These are phyloP conservation scores for Ectemnius continuus DNA, from an alignment of 2,888 invertebrate species.

Conservation along the genomic window DNA sequence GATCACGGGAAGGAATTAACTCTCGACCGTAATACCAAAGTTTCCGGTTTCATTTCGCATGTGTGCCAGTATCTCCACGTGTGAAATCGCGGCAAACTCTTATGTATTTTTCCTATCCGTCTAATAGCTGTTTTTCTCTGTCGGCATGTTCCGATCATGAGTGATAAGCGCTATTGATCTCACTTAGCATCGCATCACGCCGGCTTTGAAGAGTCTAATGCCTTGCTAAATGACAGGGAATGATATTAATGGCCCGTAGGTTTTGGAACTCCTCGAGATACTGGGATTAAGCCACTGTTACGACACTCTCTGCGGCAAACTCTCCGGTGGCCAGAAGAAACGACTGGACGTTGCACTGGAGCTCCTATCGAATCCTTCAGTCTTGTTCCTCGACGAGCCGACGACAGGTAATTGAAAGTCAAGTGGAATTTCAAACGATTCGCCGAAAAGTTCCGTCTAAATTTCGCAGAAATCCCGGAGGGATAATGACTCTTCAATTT, in stretches of 20 bases:
- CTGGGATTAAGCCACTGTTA: slow-evolving; percentile 85
- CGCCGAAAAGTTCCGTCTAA: neutral
- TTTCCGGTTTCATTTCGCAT: no score
- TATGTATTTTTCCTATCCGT: no score
- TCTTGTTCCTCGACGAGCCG: slow-evolving; percentile 93
- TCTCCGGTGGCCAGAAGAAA: slow-evolving; percentile 92
- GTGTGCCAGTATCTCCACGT: no score
- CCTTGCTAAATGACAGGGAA: slow-evolving; percentile 11
- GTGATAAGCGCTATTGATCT: no score
- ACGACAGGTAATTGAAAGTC: slow-evolving; percentile 81
- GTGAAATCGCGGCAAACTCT: no score
- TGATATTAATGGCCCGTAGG: slow-evolving; percentile 78
- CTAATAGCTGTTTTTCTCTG: no score
- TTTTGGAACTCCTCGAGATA: slow-evolving; percentile 86
- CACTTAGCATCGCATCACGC: no score
- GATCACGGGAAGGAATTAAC: no score
- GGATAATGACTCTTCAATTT: neutral
- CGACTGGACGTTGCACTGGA: slow-evolving; percentile 90
- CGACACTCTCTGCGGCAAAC: slow-evolving; percentile 84
- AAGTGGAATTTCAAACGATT: neutral
- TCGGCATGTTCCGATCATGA: no score
- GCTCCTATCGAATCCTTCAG: slow-evolving; percentile 91
- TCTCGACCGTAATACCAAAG: no score
- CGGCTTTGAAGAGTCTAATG: no score
- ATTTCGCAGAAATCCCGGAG: neutral